Base-by-base conservation (phyloP, 1,140 invertebrate species). In the Triops longicaudatus region DNA sequence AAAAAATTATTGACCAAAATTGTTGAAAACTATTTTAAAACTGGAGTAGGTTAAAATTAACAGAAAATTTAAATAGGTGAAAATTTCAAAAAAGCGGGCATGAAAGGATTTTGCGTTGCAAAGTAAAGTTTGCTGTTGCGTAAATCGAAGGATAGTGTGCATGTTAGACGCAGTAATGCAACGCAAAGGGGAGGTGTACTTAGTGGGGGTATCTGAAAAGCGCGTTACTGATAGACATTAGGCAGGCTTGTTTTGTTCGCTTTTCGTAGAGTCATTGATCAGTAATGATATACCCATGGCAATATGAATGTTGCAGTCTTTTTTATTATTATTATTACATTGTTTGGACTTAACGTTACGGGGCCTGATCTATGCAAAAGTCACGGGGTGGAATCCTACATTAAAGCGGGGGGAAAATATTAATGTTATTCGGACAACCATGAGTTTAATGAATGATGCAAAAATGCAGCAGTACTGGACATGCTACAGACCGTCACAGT, bases 271-370 rank as follows among this genome's bases (percentile, higher is more conserved):
- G 10, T 63, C 50, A 22, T 63, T 63, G 50, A 63, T 14, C 50
- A 63, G 50, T 63, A 63, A 63, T 63, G 50, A 63, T 14, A n/a
- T n/a, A 63, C 50, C 50, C 50, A 63, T 63, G 50, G 50, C 50
- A 63, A 63, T 14, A 22, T 63, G 50, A 63, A 63, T 63, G 14
- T 63, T 63, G 17, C 50, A n/a, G 14, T 63, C 22, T 63, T 14
- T 17, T 63, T 63, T 9, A 14, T n/a, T 63, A 1, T 63, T 22
- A 17, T 63, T n/a, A 63, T 63, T 3, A 9, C 4, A 6, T 22
- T 22, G 0, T 63, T 14, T 0, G 50, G 1, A 17, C 43, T 44
- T n/a, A 37, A 63, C 50, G 50, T 22, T 63, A 22, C 50, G n/a
- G 50, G 17, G 1, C 43, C 22, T 14, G 50, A 22, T 63, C 50